These are phyloP conservation scores for Drosophila chauvacae DNA, from an alignment of 1,140 invertebrate genomes.

Conservation along the genomic window DNA sequence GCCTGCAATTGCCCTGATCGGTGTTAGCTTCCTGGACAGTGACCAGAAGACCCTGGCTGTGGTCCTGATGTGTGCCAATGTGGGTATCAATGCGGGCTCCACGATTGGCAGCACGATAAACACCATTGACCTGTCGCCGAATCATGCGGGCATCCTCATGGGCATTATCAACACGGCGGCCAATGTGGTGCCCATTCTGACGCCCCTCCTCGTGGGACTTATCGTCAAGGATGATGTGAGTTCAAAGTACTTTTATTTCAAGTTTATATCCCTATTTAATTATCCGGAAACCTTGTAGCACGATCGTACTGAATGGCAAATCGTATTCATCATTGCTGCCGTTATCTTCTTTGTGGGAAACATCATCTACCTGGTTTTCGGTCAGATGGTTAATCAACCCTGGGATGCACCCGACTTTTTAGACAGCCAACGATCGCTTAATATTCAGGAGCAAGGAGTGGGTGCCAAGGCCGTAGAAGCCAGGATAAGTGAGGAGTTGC, in stretches of 20 bases:
- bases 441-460: constrained; percentile 39
- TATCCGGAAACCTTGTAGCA: constrained; percentile 78
- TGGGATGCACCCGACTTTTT: constrained; percentile 87
- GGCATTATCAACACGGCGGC: constrained; percentile 90
- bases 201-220: constrained; percentile 87
- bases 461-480: constrained; percentile 42
- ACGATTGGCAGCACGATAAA: constrained; percentile 89
- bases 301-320: constrained; percentile 88
- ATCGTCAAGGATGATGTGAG: constrained; percentile 88
- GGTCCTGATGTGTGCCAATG: constrained; percentile 88
- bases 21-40: constrained; percentile 86
- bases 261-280: neutral
- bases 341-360: constrained; percentile 89
- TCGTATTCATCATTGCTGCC: constrained; percentile 91
- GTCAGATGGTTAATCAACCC: constrained; percentile 86
- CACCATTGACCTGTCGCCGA: constrained; percentile 91
- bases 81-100: constrained; percentile 90
- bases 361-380: constrained; percentile 89
- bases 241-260: constrained; percentile 81
- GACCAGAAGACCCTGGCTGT: constrained; percentile 86
- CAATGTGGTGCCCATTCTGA: constrained; percentile 89
- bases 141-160: constrained; percentile 89
- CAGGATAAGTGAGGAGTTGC: neutral
- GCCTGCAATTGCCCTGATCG: constrained; percentile 87
- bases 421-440: neutral